A percentile compares a stretch with the other conserved stretches of the same genome.
Conservation (phyloP, 2,797 vertebrate genomes). For the Chloroceryle amazona region DNA sequence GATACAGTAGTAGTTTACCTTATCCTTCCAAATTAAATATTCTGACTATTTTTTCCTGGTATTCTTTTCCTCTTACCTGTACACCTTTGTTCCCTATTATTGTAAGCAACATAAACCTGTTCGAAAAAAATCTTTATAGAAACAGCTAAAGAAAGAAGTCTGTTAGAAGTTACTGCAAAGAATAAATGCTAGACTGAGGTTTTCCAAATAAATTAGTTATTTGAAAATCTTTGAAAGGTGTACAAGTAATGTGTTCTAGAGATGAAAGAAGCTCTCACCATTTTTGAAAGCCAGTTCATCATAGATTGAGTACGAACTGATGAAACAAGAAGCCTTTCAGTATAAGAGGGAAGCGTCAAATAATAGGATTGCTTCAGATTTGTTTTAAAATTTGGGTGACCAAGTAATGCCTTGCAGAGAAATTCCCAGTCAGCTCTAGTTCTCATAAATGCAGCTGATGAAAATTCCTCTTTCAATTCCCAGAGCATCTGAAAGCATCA, state of each 20-base stretch:
- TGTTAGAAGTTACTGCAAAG: neutral
- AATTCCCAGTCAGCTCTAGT: neutral
- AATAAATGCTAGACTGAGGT: neutral
- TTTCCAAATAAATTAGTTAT: neutral
- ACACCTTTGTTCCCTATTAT: neutral
- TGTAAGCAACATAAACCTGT: neutral
- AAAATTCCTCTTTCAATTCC: neutral
- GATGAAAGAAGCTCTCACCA: neutral
- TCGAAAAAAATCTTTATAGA: neutral
- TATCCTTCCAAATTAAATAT: neutral
- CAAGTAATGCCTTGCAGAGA: neutral
- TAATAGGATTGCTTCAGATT: neutral
- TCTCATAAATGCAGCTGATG: neutral
- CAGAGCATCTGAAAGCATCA: neutral
- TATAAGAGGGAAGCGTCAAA: neutral
- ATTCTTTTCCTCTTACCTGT: neutral
- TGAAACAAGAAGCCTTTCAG: neutral
- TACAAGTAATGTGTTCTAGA: neutral
- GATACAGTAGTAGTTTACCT: neutral
- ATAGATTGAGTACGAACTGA: neutral
- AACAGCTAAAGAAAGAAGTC: neutral
- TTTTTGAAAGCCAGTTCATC: neutral
- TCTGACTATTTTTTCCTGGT: neutral
- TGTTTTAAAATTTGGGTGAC: neutral
- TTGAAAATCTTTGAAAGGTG: neutral